Evolutionary conservation across 2,888 invertebrate species (phyloP), one percentile per base, ranked within the genome.

Genomic region (Urechis unicinctus): DNA sequence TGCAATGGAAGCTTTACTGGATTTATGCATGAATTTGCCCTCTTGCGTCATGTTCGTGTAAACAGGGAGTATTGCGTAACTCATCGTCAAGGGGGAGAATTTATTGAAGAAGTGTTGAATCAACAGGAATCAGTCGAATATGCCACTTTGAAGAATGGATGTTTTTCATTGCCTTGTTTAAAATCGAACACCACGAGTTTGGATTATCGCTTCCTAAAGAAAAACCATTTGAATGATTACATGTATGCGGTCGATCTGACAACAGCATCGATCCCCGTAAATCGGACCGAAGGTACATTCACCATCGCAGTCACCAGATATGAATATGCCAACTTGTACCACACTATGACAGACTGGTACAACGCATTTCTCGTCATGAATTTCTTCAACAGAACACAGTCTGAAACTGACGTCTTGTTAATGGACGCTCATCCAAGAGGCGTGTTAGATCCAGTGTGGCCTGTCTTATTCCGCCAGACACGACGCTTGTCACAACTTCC

Each of bases 341-440:
- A 57, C 28, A 57, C 55, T 3, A 66, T 65, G 42, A 56, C 54
- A 21, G 62, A 62, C 53, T 52, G 56, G 24, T 62, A 62, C 53
- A 60, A 57, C n/a, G 60, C 56, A 1, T 63, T 58, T 47, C 45
- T 60, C 24, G 26, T 60, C 17, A 60, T 61, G 60, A 42, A 58
- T 9, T 63, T 56, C 47, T 63, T 58, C 30, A 58, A 60, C 43
- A 53, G 45, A n/a, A 59, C 59, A 2, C 44, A 53, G 29, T 24
- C 13, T 6, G 52, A 61, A 36, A 54, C 54, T 5, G 22, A 64
- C 9, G 65, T 75, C 9, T 55, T 75, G 24, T 65, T 67, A 49
- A 60, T 74, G n/a, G 75, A 75, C 56, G 71, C 66, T 2, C 75
- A 75, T 56, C 75, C 75, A 1, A 45, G 56, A 24, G 72, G 74